Conservation (phyloP, 2,888 invertebrate species). For the Campaea margaritaria region DNA sequence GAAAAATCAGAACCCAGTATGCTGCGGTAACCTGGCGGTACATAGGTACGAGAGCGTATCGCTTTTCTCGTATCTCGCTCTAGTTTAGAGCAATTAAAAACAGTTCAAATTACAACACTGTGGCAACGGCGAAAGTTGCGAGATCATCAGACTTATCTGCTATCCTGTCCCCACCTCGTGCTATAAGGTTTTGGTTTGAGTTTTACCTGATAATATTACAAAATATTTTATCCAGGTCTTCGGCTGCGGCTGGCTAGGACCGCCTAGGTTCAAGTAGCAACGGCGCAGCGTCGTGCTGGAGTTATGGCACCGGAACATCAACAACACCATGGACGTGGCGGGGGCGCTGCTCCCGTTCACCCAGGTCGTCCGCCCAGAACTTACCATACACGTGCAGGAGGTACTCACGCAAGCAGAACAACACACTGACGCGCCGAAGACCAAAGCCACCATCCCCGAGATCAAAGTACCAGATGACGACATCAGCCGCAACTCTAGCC, state of each 20-base stretch:
- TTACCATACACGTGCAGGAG: slow-evolving; percentile 77
- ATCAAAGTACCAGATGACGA: slow-evolving; percentile 70
- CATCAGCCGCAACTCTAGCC: slow-evolving; percentile 31
- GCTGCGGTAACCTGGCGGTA: no score
- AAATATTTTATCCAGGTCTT: slow-evolving; percentile 76
- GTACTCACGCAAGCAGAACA: slow-evolving; percentile 72
- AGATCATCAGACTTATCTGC: no score
- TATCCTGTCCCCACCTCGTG: no score
- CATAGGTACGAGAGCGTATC: no score
- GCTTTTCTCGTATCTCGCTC: no score
- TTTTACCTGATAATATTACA: no score
- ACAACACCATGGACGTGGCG: slow-evolving; percentile 84
- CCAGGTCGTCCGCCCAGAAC: slow-evolving; percentile 76
- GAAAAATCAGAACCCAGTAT: no score
- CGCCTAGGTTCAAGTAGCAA: slow-evolving; percentile 87
- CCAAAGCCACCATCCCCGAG: slow-evolving; percentile 61
- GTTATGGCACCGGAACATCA: slow-evolving; percentile 83
- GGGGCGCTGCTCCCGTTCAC: slow-evolving; percentile 79
- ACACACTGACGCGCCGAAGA: slow-evolving; percentile 49
- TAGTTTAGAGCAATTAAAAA: no score
- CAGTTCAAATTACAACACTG: no score
- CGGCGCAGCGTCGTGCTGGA: slow-evolving; percentile 85
- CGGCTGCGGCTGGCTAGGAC: slow-evolving; percentile 89
- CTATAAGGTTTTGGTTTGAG: no score
- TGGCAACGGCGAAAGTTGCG: no score